A percentile compares a stretch with the other conserved stretches of the same genome.
Conservation (phyloP, 2,888 invertebrate species). For the Tethea ocularis region DNA sequence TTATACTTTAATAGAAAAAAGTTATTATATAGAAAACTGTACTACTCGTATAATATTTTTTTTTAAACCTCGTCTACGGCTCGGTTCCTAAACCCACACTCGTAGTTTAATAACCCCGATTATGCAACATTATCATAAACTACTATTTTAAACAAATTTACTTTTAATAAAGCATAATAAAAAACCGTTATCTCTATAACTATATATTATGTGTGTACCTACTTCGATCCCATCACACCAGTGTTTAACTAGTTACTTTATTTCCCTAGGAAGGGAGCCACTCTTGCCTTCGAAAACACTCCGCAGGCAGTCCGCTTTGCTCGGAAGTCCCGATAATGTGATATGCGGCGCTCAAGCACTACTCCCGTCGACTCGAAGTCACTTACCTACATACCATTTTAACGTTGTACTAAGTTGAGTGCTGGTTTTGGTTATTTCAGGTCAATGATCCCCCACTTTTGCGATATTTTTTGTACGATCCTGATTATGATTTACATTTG, state of each 20-base stretch:
- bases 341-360: conserved; percentile 43
- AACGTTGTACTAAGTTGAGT: conserved; percentile 1
- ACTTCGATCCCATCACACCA: conserved; percentile 21
- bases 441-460: neutral
- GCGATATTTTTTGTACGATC: neutral
- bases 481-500: too few species aligned
- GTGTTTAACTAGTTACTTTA: conserved; percentile 34
- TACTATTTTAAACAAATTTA: too few species aligned
- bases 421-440: conserved; percentile 3
- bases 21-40: too few species aligned
- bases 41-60: too few species aligned
- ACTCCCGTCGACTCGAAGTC: conserved; percentile 10
- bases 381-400: conserved; percentile 9
- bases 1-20: too few species aligned
- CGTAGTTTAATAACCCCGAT: too few species aligned
- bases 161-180: too few species aligned
- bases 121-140: too few species aligned
- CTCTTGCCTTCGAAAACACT: conserved; percentile 27
- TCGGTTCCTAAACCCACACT: too few species aligned
- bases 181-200: conserved; percentile 17
- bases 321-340: conserved; percentile 48
- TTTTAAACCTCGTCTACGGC: too few species aligned
- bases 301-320: conserved; percentile 26
- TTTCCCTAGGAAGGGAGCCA: conserved; percentile 26
- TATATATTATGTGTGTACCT: too few species aligned